Evolutionary conservation across 2,113 vertebrate genomes (phyloP).

Genomic region (Trichomycterus rosablanca): DNA sequence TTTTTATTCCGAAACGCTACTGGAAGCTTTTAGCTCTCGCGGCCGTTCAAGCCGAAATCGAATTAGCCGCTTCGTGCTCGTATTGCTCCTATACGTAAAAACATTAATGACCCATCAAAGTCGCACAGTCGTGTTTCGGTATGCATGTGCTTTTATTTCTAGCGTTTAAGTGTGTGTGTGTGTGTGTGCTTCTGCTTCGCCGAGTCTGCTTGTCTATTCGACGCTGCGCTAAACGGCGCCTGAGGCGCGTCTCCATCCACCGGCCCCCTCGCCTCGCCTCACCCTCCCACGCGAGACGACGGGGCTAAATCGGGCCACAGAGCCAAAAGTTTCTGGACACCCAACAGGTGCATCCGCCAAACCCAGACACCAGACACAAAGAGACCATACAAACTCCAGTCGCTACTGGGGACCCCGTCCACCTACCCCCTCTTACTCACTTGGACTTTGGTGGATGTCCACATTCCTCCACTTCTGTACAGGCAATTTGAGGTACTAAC

Average conservation of each 20-base stretch:
- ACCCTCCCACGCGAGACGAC: conserved; percentile 17
- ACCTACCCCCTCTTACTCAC: no score
- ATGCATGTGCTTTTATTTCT: background rate
- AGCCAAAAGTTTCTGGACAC: no score
- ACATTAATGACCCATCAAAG: conserved; percentile 25
- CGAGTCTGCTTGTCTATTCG: conserved; percentile 73
- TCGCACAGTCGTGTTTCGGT: background rate
- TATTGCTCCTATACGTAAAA: conserved; percentile 27
- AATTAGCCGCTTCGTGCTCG: conserved; percentile 13
- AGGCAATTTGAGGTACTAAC: no score
- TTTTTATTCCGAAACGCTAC: conserved; percentile 28
- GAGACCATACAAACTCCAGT: no score
- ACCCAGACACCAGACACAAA: no score
- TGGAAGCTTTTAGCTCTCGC: conserved; percentile 33
- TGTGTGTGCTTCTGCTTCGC: conserved; percentile 57
- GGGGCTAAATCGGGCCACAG: no score
- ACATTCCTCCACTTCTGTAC: no score
- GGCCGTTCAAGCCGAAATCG: conserved; percentile 22
- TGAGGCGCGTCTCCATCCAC: conserved; percentile 46
- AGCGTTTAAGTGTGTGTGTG: no score
- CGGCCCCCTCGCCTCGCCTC: conserved; percentile 31
- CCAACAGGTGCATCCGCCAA: no score
- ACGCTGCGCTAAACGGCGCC: conserved; percentile 67
- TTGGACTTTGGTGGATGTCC: no score
- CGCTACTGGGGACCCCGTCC: no score